Base-by-base conservation (phyloP, 2,113 vertebrate genomes). In the Mesocricetus auratus region DNA sequence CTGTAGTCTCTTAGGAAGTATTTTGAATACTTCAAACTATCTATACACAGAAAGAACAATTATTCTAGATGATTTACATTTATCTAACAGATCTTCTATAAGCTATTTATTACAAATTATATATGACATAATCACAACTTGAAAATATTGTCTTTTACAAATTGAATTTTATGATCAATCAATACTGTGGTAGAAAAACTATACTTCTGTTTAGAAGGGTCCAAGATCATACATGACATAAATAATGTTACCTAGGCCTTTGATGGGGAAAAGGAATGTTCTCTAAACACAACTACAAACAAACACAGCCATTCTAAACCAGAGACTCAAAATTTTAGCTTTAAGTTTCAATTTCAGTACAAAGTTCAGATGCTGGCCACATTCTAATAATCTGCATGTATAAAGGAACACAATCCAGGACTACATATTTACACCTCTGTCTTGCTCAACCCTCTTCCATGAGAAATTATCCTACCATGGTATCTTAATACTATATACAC, bases 11-110 rank as follows among this genome's bases (percentile, higher is more conserved):
- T 62, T 91, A 16, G 86, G 45, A 82, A 53, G 36, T 87, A 87
- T 60, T 92, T 88, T 93, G 94, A 97, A n/a, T 83, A 82, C 19
- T 21, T 88, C 26, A 88, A 94, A 94, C n/a, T 75, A 93, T 75
- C 26, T 74, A 56, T 47, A 93, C 29, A 11, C 60, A 91, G 66
- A 91, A 92, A 77, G 62, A 92, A 87, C 56, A 36, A 62, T 89
- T 87, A 31, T 47, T 66, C 39, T 4, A 89, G n/a, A 91, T 78
- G 91, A 82, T 68, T 93, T 79, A 69, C 90, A 81, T 90, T 90
- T 75, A 88, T 15, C 85, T 94, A 79, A 81, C 15, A 85, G 36
- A 92, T 86, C 91, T 96, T 1, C 29, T 93, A 91, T 74, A 31
- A 90, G 58, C 12, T 39, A 89, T 64, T 71, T 71, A 91, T 17